These are phyloP conservation scores for Palythoa caribaeorum DNA, from an alignment of 92 coral and sea anemone species.

Conservation along the genomic window DNA sequence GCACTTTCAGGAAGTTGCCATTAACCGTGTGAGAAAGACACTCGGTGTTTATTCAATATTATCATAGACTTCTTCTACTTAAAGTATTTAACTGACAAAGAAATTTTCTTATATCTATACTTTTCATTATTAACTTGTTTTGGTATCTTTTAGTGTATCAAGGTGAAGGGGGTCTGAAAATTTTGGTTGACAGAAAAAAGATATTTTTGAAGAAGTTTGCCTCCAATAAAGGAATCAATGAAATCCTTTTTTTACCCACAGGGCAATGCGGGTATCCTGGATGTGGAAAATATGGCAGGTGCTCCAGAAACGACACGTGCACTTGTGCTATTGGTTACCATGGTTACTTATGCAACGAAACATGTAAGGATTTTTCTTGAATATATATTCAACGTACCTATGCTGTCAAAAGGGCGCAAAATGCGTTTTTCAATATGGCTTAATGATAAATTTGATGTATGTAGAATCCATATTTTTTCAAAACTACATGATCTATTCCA, in stretches of 20 bases:
- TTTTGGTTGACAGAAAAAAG: neutral
- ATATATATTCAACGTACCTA: neutral
- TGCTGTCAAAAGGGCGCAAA: neutral
- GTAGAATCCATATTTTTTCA: neutral
- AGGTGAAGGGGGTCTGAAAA: too few relatives aligned
- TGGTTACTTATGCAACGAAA: constrained; percentile 83
- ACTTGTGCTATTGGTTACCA: constrained; percentile 84
- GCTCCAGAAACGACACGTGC: constrained; percentile 92
- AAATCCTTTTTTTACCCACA: neutral
- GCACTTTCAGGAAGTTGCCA: too few relatives aligned
- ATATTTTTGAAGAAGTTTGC: too few relatives aligned
- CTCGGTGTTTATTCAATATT: too few relatives aligned
- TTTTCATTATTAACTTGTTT: too few relatives aligned
- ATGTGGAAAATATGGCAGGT: constrained; percentile 88
- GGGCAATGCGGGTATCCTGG: constrained; percentile 95
- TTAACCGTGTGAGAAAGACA: too few relatives aligned
- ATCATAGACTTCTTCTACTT: too few relatives aligned
- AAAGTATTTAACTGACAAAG: too few relatives aligned
- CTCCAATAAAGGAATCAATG: neutral
- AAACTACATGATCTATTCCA: neutral
- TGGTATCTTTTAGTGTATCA: too few relatives aligned
- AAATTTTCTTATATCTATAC: too few relatives aligned
- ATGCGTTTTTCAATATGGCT: too few relatives aligned
- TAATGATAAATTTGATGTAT: too few relatives aligned
- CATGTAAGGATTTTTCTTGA: constrained; percentile 60